Conservation (phyloP, 2,888 invertebrate genomes). For the Troides helena region DNA sequence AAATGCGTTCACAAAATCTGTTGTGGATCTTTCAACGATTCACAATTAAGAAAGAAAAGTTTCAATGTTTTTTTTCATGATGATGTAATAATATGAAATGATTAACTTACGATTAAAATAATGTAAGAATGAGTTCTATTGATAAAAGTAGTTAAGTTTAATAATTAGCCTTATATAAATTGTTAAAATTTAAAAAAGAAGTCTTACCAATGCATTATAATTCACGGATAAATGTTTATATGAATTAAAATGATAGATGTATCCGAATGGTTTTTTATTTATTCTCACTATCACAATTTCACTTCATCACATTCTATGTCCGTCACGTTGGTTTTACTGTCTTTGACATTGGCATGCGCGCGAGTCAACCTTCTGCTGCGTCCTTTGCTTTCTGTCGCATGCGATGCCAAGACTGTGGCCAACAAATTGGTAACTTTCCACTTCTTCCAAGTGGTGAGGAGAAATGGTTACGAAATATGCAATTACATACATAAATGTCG, state of each 20-base stretch:
- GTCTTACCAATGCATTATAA: slow-evolving; percentile 17
- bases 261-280: neutral
- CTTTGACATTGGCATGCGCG: slow-evolving; percentile 22
- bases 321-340: neutral
- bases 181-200: neutral
- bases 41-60: too few species aligned
- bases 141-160: too few species aligned
- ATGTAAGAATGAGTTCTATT: too few species aligned
- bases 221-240: neutral
- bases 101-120: too few species aligned
- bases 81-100: too few species aligned
- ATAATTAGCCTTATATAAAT: neutral
- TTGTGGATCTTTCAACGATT: neutral
- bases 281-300: slow-evolving; percentile 26
- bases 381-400: slow-evolving; percentile 28
- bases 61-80: too few species aligned
- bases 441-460: slow-evolving; percentile 18
- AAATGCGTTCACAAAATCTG: neutral
- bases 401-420: slow-evolving; percentile 17
- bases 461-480: slow-evolving; percentile 28
- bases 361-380: slow-evolving; percentile 24
- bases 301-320: slow-evolving; percentile 4
- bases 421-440: slow-evolving; percentile 24
- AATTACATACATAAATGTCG: slow-evolving; percentile 15
- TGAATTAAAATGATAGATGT: too few species aligned